Conservation (phyloP, 1,140 invertebrate species). For the Papilio dardanus region DNA sequence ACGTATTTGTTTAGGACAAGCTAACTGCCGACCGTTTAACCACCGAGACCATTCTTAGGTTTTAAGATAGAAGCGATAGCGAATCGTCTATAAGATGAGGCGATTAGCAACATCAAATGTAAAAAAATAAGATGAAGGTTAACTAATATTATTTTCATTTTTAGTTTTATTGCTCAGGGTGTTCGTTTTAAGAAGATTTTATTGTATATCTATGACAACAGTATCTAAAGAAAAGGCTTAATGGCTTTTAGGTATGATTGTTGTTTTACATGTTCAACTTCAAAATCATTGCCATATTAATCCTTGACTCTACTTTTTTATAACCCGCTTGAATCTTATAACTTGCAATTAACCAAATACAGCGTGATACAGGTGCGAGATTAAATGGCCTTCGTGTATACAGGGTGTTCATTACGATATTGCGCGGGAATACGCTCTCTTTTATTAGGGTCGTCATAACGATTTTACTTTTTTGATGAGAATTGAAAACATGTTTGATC, state of each 20-base stretch:
- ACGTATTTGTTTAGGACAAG: conserved; percentile 78
- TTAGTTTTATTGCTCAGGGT: neutral
- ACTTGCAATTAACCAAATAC: conserved; percentile 50
- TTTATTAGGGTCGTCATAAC: conserved; percentile 77
- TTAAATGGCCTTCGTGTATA: conserved; percentile 78
- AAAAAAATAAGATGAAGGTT: too few relatives aligned
- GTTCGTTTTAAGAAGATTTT: neutral
- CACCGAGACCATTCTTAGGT: conserved; percentile 45
- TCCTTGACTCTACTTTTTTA: neutral
- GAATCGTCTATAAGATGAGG: conserved; percentile 24
- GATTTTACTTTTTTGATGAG: conserved; percentile 74
- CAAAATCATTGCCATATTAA: neutral
- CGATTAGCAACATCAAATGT: neutral
- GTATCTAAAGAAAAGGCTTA: neutral
- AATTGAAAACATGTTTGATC: conserved; percentile 78
- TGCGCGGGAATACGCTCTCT: conserved; percentile 71
- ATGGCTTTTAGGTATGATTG: neutral
- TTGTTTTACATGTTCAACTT: neutral
- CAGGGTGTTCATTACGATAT: conserved; percentile 80
- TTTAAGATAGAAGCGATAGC: conserved; percentile 38
- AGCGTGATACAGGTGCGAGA: conserved; percentile 78
- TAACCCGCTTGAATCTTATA: conserved; percentile 31
- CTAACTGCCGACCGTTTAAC: conserved; percentile 75
- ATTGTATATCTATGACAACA: neutral
- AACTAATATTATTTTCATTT: too few relatives aligned